Percentiles rank a stretch among this genome's conserved stretches.
Evolutionary conservation across 1,140 invertebrate genomes (phyloP).

Genomic region (Drosophila melanica): DNA sequence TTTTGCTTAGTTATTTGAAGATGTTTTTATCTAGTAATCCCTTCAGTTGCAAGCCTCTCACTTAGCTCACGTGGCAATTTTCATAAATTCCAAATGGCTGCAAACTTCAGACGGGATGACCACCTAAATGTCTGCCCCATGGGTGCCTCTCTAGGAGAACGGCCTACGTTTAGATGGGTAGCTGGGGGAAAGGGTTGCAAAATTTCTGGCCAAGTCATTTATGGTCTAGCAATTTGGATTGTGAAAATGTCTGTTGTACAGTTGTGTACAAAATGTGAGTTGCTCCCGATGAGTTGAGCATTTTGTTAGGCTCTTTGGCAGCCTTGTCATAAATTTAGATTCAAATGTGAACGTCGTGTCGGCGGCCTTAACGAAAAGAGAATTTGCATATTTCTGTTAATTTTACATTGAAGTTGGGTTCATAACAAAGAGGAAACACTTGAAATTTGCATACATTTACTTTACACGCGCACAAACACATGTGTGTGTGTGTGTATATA

Average conservation of each 20-base stretch:
- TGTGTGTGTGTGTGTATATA: not conserved
- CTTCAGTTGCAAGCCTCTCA: conserved; percentile 18
- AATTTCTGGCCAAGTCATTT: conserved; percentile 49
- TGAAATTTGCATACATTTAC: conserved; percentile 83
- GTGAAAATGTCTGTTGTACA: conserved; percentile 45
- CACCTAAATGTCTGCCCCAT: conserved; percentile 15
- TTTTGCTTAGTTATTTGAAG: not conserved
- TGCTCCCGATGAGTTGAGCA: conserved; percentile 18
- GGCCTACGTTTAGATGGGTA: conserved; percentile 16
- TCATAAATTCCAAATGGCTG: conserved; percentile 55
- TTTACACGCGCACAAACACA: conserved; percentile 50
- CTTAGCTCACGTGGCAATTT: conserved; percentile 45
- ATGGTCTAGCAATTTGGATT: conserved; percentile 49
- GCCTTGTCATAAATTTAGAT: conserved; percentile 49
- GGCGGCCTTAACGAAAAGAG: conserved; percentile 69
- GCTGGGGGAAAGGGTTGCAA: not conserved
- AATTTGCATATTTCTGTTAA: conserved; percentile 84
- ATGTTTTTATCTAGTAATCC: not conserved
- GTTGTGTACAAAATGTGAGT: conserved; percentile 60
- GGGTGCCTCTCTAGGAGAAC: conserved; percentile 1
- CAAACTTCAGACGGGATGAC: conserved; percentile 27
- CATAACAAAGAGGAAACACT: conserved; percentile 83
- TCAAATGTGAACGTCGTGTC: conserved; percentile 35
- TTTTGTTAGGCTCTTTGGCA: conserved; percentile 60
- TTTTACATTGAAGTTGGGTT: conserved; percentile 83